phyloP scores from a whole-genome alignment of 2,797 vertebrate species.

The Staurois parvus region DNA sequence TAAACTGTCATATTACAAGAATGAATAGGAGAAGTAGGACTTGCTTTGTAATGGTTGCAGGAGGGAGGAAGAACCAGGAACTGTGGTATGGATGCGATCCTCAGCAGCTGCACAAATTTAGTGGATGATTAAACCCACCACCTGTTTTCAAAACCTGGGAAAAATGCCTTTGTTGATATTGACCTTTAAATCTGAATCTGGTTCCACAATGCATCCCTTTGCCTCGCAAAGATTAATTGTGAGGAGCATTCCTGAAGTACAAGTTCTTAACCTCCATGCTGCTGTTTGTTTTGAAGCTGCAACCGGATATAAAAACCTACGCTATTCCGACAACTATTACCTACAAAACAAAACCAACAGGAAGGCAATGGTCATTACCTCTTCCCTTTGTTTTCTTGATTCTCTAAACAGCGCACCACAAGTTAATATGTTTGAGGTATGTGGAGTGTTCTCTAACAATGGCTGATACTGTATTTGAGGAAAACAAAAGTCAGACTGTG shows the following conservation, averaged over 20 bases:
- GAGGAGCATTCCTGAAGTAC: background rate
- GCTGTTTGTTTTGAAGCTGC: conserved; percentile 25
- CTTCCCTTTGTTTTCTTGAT: conserved; percentile 36
- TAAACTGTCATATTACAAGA: too few relatives aligned
- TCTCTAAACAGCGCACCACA: background rate
- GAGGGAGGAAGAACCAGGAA: too few relatives aligned
- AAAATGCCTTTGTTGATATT: background rate
- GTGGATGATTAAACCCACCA: too few relatives aligned
- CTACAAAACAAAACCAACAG: conserved; percentile 41
- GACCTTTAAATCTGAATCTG: background rate
- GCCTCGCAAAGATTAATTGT: background rate
- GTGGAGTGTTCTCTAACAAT: conserved; percentile 28
- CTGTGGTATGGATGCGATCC: too few relatives aligned
- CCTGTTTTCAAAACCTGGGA: too few relatives aligned
- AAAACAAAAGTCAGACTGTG: conserved; percentile 35
- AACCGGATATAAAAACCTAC: conserved; percentile 43
- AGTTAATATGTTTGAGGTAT: conserved; percentile 9
- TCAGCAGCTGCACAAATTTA: too few relatives aligned
- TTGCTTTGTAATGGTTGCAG: too few relatives aligned
- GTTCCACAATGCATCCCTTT: background rate
- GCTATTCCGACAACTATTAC: conserved; percentile 41
- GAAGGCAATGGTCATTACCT: conserved; percentile 23
- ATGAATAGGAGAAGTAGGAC: too few relatives aligned
- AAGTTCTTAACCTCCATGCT: background rate
- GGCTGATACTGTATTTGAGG: conserved; percentile 9